Conservation (phyloP, 2,797 vertebrate genomes). For the Manis crassicaudata region DNA sequence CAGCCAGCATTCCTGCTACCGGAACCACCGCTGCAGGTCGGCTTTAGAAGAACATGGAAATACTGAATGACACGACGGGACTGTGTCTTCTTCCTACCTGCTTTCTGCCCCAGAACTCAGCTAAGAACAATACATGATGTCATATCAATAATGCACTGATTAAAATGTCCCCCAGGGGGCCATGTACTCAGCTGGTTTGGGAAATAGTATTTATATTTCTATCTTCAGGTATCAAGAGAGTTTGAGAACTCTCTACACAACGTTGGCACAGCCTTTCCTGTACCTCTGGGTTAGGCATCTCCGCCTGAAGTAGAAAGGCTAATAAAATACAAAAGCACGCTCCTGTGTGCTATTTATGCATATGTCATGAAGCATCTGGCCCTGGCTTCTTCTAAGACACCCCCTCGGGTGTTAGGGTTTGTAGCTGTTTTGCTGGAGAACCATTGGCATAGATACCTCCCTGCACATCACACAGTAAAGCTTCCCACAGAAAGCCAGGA, state of each 20-base stretch:
- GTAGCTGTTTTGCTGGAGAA: conserved; percentile 68
- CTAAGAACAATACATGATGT: conserved; percentile 78
- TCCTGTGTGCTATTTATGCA: conserved; percentile 61
- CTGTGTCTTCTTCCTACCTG: conserved; percentile 80
- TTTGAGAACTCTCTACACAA: conserved; percentile 68
- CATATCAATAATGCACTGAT: conserved; percentile 72
- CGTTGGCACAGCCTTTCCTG: conserved; percentile 68
- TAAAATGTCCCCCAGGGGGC: conserved; percentile 68
- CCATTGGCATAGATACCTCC: not conserved
- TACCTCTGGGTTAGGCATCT: conserved; percentile 59
- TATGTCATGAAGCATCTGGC: conserved; percentile 69
- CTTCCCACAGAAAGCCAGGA: conserved; percentile 38
- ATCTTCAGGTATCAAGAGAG: conserved; percentile 70
- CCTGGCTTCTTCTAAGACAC: conserved; percentile 68
- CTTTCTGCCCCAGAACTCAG: conserved; percentile 75
- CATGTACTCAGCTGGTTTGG: conserved; percentile 71
- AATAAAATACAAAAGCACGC: conserved; percentile 28
- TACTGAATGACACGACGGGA: conserved; percentile 67
- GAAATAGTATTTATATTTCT: conserved; percentile 69
- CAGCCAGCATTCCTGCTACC: conserved; percentile 59
- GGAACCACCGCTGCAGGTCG: conserved; percentile 64
- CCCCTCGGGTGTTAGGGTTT: conserved; percentile 64
- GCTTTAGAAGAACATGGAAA: conserved; percentile 78
- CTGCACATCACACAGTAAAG: not conserved
- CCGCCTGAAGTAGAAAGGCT: conserved; percentile 47